Conservation (phyloP, 2,888 invertebrate species). For the Yponomeuta plumbellus region DNA sequence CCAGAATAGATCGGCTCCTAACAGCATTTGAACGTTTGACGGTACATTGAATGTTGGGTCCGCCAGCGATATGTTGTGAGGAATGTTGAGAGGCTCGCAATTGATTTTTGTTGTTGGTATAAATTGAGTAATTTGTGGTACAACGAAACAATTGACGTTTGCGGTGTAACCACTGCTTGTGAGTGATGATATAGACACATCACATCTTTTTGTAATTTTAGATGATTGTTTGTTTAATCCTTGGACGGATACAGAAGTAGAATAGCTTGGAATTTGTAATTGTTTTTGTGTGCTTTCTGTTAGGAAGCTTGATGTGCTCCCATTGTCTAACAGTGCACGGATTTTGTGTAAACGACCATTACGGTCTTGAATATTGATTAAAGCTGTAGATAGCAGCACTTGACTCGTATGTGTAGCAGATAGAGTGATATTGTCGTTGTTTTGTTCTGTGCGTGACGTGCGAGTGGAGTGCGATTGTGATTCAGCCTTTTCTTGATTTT, state of each 20-base stretch:
- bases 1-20: constrained; percentile 22
- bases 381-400: constrained; percentile 12
- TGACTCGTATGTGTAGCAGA: constrained; percentile 13
- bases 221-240: constrained; percentile 13
- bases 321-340: constrained; percentile 16
- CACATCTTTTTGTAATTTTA: constrained; percentile 6
- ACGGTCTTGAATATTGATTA: constrained; percentile 17
- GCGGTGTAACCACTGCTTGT: constrained; percentile 16
- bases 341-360: constrained; percentile 14
- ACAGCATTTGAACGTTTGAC: constrained; percentile 19
- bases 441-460: constrained; percentile 2
- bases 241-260: constrained; percentile 8
- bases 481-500: background rate
- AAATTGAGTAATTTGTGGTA: constrained; percentile 19
- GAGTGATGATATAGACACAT: constrained; percentile 13
- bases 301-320: constrained; percentile 12
- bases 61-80: constrained; percentile 18
- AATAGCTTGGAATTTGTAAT: constrained; percentile 13
- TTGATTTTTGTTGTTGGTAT: constrained; percentile 17
- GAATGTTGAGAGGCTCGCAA: constrained; percentile 13
- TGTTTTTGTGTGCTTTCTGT: constrained; percentile 13
- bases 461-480: background rate
- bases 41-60: constrained; percentile 21
- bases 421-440: constrained; percentile 9
- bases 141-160: constrained; percentile 18